Conservation (phyloP, 2,888 invertebrate genomes). For the Lordiphosa fenestrarum region DNA sequence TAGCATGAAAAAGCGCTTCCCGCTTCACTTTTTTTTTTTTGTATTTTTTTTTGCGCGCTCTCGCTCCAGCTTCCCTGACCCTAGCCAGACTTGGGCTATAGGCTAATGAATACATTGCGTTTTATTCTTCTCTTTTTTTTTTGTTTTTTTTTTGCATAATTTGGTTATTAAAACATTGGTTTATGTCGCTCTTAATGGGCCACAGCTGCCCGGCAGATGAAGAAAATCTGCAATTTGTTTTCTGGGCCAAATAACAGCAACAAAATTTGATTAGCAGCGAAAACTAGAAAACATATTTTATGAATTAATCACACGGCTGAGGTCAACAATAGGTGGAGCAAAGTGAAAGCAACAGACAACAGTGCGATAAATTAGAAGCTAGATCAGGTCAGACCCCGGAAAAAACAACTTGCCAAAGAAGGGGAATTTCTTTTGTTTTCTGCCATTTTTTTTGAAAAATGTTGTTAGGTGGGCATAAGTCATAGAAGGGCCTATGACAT, state of each 20-base stretch:
- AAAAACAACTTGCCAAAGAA: too few relatives aligned
- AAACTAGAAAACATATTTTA: too few relatives aligned
- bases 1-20: slow-evolving; percentile 47
- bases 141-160: slow-evolving; percentile 56
- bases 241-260: too few relatives aligned
- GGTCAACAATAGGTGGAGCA: too few relatives aligned
- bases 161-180: slow-evolving; percentile 71
- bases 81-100: slow-evolving; percentile 13
- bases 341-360: too few relatives aligned
- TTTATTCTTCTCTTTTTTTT: slow-evolving; percentile 1
- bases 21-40: slow-evolving; percentile 22
- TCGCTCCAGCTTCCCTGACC: slow-evolving; percentile 6
- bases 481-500: too few relatives aligned
- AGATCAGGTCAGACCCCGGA: too few relatives aligned
- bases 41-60: slow-evolving; percentile 18
- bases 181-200: slow-evolving; percentile 61
- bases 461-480: too few relatives aligned
- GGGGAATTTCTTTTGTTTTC: too few relatives aligned
- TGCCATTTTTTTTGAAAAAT: too few relatives aligned
- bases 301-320: too few relatives aligned
- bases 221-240: slow-evolving; percentile 10
- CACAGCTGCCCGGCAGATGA: slow-evolving; percentile 13
- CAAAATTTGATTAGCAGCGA: slow-evolving; percentile 6
- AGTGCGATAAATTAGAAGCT: too few relatives aligned
- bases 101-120: slow-evolving; percentile 52